A percentile compares a stretch with the other conserved stretches of the same genome.
phyloP scores from a whole-genome alignment of 1,140 invertebrate species.

The Agraylea sexmaculata region DNA sequence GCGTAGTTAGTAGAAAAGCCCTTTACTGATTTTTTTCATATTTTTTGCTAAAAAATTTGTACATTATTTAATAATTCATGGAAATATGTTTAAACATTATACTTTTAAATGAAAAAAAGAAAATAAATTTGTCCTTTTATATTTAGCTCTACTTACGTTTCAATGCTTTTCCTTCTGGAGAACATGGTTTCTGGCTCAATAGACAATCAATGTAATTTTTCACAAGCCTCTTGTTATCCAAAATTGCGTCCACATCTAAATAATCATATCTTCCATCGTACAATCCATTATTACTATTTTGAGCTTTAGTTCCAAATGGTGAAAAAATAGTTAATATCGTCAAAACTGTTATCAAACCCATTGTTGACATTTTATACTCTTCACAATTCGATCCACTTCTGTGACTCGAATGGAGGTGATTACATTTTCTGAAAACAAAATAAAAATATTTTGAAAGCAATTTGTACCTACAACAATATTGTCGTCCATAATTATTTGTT shows the following conservation, averaged over 20 bases:
- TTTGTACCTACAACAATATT: no score
- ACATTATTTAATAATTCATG: background rate
- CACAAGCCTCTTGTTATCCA: constrained; percentile 42
- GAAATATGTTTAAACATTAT: background rate
- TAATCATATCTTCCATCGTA: constrained; percentile 42
- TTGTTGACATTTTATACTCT: no score
- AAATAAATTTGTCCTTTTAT: background rate
- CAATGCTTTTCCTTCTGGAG: constrained; percentile 43
- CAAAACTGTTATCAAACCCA: no score
- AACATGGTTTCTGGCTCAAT: constrained; percentile 39
- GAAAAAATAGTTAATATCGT: no score
- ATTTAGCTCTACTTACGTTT: constrained; percentile 47
- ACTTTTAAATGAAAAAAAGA: background rate
- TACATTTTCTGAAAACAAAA: no score
- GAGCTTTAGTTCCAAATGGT: no score
- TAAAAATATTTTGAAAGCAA: no score
- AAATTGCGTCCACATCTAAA: constrained; percentile 42
- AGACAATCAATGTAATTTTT: constrained; percentile 47
- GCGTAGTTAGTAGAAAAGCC: background rate
- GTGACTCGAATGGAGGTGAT: no score
- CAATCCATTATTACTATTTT: no score
- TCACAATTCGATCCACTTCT: no score
- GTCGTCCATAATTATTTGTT: no score
- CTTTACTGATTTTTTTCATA: background rate
- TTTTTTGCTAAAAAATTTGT: background rate